phyloP scores from a whole-genome alignment of 1,140 invertebrate species.

The Wiebesia pumilae region DNA sequence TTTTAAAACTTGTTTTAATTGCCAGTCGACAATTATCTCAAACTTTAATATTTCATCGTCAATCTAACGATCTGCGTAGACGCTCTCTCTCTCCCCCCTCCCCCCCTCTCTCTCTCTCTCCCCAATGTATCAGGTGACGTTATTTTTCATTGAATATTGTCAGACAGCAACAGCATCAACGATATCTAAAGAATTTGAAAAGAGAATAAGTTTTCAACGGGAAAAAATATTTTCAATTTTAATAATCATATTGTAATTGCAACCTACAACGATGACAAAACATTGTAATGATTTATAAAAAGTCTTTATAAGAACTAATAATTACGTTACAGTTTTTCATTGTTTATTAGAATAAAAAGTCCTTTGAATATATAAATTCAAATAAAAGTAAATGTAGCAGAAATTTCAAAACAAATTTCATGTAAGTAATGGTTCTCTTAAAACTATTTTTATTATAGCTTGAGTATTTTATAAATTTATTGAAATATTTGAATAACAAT shows the following conservation, averaged over 20 bases:
- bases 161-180: no score
- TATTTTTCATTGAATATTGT: background rate
- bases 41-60: background rate
- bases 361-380: background rate
- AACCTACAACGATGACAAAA: no score
- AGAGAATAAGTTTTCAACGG: no score
- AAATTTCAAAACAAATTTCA: background rate
- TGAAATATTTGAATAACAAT: background rate
- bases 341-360: background rate
- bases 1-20: constrained; percentile 6
- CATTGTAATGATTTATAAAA: background rate
- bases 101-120: background rate
- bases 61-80: background rate
- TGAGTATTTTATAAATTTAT: background rate
- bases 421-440: background rate
- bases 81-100: no score
- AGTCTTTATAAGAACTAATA: background rate
- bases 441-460: background rate
- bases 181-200: no score
- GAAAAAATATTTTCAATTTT: no score
- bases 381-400: no score
- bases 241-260: no score
- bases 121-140: background rate
- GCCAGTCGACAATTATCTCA: background rate
- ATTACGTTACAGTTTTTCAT: background rate